Conservation (phyloP, 2,888 invertebrate genomes). For the Serripes groenlandicus region DNA sequence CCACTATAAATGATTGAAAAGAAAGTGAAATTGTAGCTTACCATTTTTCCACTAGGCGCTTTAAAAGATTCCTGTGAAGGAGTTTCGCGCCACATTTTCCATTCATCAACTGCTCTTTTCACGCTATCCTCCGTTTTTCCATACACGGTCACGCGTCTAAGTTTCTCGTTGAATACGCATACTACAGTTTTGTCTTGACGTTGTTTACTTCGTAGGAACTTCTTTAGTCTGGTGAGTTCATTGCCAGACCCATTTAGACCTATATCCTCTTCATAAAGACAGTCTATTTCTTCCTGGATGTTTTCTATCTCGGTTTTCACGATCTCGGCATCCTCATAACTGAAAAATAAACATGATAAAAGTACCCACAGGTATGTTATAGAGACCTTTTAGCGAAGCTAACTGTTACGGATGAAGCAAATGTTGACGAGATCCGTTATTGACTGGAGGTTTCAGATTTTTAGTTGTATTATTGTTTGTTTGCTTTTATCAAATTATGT, state of each 20-base stretch:
- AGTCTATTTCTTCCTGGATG: constrained; percentile 48
- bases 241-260: constrained; percentile 22
- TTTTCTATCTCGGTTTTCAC: constrained; percentile 47
- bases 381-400: too few species aligned
- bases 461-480: too few species aligned
- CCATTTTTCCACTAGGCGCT: constrained; percentile 29
- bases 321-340: constrained; percentile 46
- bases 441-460: too few species aligned
- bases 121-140: constrained; percentile 50
- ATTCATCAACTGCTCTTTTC: constrained; percentile 42
- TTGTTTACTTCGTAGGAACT: constrained; percentile 47
- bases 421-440: too few species aligned
- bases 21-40: not conserved
- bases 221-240: constrained; percentile 35
- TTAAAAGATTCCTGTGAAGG: constrained; percentile 3
- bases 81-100: constrained; percentile 24
- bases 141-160: constrained; percentile 44
- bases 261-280: constrained; percentile 51
- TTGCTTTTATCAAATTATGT: too few species aligned
- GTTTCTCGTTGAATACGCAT: constrained; percentile 40
- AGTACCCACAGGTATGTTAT: too few species aligned
- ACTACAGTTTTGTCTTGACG: constrained; percentile 54
- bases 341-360: not conserved
- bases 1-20: too few species aligned
- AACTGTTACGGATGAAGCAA: too few species aligned